These are phyloP conservation scores for Gadopsis marmoratus DNA, from an alignment of 2,797 vertebrate genomes.

Conservation along the genomic window DNA sequence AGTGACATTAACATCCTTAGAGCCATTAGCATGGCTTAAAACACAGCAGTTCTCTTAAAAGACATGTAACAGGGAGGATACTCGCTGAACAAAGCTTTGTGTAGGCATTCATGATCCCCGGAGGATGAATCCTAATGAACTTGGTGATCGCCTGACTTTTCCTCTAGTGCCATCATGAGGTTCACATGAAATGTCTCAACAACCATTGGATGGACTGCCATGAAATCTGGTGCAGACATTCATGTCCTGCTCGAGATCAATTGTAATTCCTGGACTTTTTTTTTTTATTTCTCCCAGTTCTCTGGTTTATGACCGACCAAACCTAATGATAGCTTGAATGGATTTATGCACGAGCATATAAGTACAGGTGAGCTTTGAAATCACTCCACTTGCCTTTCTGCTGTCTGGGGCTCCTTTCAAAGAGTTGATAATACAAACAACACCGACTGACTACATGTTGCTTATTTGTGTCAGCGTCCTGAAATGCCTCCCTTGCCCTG, in stretches of 20 bases:
- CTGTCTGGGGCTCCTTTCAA: conserved; percentile 32
- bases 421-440: conserved; percentile 15
- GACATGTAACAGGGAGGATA: background rate
- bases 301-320: no score
- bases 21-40: background rate
- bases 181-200: background rate
- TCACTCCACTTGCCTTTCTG: conserved; percentile 15
- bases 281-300: no score
- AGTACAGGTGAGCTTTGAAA: conserved; percentile 21
- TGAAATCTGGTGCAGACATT: background rate
- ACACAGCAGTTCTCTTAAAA: background rate
- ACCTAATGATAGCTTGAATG: background rate
- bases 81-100: background rate
- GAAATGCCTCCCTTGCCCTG: background rate
- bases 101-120: background rate
- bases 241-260: background rate
- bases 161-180: background rate
- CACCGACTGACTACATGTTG: background rate
- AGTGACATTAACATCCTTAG: background rate
- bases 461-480: conserved; percentile 46
- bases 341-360: conserved; percentile 40
- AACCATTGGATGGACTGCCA: background rate
- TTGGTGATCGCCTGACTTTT: background rate
- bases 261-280: background rate
- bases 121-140: background rate